A percentile compares a stretch with the other conserved stretches of the same genome.
phyloP scores from a whole-genome alignment of 2,113 vertebrate genomes.

The Pterocles orientalis region DNA sequence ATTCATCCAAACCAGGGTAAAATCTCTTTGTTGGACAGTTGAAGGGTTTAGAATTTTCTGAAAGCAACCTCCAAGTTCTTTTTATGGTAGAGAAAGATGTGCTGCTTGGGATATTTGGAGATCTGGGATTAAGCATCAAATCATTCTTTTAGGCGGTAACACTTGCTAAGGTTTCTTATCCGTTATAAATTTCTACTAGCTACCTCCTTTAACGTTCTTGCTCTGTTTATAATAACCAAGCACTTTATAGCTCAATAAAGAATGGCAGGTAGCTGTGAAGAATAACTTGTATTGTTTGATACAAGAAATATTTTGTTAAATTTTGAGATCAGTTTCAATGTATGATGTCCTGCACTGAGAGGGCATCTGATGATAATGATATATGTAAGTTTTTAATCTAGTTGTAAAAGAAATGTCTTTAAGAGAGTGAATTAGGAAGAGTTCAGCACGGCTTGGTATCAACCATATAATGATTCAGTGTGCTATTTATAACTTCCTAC shows the following conservation, averaged over 20 bases:
- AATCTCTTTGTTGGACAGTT: not conserved
- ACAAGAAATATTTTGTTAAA: conserved; percentile 11
- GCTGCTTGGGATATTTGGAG: not conserved
- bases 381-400: not conserved
- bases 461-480: conserved; percentile 35
- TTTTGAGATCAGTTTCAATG: not conserved
- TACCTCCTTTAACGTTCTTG: conserved; percentile 45
- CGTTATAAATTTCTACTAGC: conserved; percentile 13
- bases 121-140: not conserved
- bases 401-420: conserved; percentile 21
- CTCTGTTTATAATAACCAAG: conserved; percentile 31
- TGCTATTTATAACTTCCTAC: conserved; percentile 48
- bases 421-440: not conserved
- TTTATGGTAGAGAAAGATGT: not conserved
- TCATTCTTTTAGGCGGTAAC: not conserved
- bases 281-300: not conserved
- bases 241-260: conserved; percentile 21
- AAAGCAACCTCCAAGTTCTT: not conserved
- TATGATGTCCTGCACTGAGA: not conserved
- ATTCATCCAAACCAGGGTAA: not conserved
- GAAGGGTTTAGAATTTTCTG: not conserved
- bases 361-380: not conserved
- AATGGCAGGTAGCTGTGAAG: conserved; percentile 36
- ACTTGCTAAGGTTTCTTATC: not conserved
- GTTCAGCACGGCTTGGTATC: conserved; percentile 24